Percentiles rank a stretch among this genome's conserved stretches.
These are phyloP conservation scores for Coenonympha arcania DNA, from an alignment of 2,888 invertebrate genomes.

Conservation along the genomic window DNA sequence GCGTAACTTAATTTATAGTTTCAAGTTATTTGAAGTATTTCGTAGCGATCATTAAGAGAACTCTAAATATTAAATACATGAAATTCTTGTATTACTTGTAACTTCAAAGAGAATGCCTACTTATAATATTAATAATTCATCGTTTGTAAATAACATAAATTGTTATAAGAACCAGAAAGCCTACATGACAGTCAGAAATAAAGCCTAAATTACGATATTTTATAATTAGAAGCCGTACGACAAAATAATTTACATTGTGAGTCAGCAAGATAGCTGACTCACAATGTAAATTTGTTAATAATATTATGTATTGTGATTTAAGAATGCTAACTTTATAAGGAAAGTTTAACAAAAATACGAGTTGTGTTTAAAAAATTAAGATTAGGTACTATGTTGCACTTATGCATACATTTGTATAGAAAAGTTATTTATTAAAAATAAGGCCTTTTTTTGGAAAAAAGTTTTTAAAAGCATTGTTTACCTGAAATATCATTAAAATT, in stretches of 20 bases:
- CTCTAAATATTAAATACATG: neutral
- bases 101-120: neutral
- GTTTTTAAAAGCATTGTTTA: no score
- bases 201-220: neutral
- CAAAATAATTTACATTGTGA: neutral
- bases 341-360: no score
- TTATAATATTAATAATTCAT: neutral
- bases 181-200: neutral
- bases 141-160: neutral
- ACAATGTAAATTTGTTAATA: no score
- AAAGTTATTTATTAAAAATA: no score
- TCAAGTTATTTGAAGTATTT: neutral
- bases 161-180: neutral
- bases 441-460: no score
- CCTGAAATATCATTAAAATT: no score
- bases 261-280: no score
- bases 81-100: neutral
- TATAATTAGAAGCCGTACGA: neutral
- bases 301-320: no score
- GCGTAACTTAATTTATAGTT: conserved; percentile 2
- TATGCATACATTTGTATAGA: no score
- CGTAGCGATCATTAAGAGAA: neutral
- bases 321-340: no score
- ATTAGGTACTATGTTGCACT: no score
- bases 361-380: no score